phyloP scores from a whole-genome alignment of 2,113 vertebrate species.

The Trochalopteron elliotii region DNA sequence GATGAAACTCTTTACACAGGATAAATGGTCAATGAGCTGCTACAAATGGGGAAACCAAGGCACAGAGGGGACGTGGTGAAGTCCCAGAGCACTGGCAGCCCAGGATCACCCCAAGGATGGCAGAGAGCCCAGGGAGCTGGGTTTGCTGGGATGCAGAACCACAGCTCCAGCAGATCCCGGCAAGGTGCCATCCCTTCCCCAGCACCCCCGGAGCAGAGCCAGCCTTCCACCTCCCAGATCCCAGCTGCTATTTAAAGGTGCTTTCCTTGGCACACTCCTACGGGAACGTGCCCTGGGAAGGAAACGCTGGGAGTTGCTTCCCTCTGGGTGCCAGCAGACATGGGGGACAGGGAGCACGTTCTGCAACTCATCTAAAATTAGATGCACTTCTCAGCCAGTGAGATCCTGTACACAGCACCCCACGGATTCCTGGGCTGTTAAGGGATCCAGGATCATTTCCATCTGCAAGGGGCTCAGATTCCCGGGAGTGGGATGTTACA shows the following conservation, averaged over 20 bases:
- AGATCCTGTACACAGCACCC: fast-evolving
- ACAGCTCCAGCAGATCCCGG: background rate
- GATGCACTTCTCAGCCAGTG: background rate
- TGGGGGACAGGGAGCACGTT: background rate
- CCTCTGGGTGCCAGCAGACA: background rate
- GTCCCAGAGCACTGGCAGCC: background rate
- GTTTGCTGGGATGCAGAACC: background rate
- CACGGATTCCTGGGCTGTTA: fast-evolving
- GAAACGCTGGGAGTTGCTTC: background rate
- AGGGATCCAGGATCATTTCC: fast-evolving
- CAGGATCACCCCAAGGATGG: fast-evolving
- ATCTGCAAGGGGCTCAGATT: background rate
- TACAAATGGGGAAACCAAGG: background rate
- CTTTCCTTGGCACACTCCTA: background rate
- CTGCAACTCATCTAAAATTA: background rate
- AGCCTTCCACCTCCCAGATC: background rate
- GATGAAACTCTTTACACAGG: background rate
- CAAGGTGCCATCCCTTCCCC: background rate
- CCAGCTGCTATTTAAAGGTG: background rate
- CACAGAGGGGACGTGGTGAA: background rate
- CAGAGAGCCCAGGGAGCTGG: background rate
- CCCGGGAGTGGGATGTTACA: fast-evolving
- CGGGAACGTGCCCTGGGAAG: background rate
- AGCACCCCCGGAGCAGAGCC: background rate
- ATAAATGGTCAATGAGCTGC: background rate